Evolutionary conservation across 2,888 invertebrate species (phyloP), one percentile per base, ranked within the genome.

Genomic region (Diarsia rubi): DNA sequence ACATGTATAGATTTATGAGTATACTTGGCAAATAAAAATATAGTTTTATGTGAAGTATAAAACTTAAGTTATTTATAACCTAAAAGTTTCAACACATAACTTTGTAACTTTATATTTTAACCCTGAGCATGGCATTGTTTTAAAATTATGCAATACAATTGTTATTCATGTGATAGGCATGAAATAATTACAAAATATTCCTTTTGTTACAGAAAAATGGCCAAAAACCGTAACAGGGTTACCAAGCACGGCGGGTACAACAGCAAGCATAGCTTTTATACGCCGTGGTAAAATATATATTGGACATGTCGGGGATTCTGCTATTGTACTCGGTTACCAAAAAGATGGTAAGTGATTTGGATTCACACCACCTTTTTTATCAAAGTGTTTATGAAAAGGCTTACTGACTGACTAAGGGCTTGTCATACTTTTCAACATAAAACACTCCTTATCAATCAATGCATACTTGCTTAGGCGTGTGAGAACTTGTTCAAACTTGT

Each of bases 291-390:
- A 99, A 97, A 98, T 99, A 87, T 99, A 99, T 91, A 98, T 99
- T 78, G 99, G 99, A 4, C 99, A 99, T 96, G 99, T 99, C 2
- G 99, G 99, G n/a, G 99, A 99, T 95, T 99, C 99, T 0, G 99
- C 98, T 44, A 99, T 99, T 90, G 98, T 99, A 19, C 96, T 99
- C 68, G 99, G 99, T 31, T 98, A 98, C 92, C 98, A 98, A 92
- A 97, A 98, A 86, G 97, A 97, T 85, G 97, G 97, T 97, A 81
- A 86, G 92, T 91, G 14, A 12, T 31, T 70, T 19, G 14, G 19
- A 27, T 16, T 37, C 37, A 37, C 11, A 44, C 44, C 16, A 67
- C 1, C 27, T 11, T n/a, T 44, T n/a, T 12, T 6, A 37, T 37
- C 11, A n/a, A 12, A 4, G 6, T 11, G 16, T 24, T 42, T 9